phyloP scores from a whole-genome alignment of 1,140 invertebrate species.

The Uloborus diversus region DNA sequence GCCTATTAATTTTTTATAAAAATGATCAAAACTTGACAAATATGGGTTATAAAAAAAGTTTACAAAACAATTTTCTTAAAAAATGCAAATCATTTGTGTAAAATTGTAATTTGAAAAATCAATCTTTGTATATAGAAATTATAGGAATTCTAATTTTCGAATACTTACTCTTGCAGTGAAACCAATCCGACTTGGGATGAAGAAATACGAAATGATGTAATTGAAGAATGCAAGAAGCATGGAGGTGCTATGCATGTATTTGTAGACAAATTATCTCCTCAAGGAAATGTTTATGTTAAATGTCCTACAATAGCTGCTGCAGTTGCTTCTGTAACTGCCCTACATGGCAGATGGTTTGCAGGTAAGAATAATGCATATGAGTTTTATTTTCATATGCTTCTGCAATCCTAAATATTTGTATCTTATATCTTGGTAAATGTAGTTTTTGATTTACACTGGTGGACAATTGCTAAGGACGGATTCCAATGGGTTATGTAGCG shows the following conservation, averaged over 20 bases:
- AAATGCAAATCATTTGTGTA: background rate
- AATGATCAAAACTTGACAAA: too few species aligned
- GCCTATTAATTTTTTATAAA: too few species aligned
- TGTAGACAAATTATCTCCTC: constrained; percentile 93
- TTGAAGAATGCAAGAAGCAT: constrained; percentile 98
- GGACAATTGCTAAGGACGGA: too few species aligned
- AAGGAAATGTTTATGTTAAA: constrained; percentile 99
- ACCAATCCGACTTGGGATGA: constrained; percentile 88
- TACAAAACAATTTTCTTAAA: background rate
- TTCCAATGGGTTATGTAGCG: too few species aligned
- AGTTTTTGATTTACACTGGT: too few species aligned
- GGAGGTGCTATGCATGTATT: constrained; percentile 97
- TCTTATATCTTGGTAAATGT: too few species aligned
- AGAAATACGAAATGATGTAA: constrained; percentile 97
- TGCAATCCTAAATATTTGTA: too few species aligned
- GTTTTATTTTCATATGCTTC: constrained; percentile 13
- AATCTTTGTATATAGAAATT: too few species aligned
- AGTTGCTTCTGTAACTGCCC: constrained; percentile 92
- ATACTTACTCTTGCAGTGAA: constrained; percentile 77
- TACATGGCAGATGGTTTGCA: constrained; percentile 98
- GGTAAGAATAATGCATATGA: constrained; percentile 67
- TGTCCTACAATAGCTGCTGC: constrained; percentile 96
- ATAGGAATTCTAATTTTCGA: too few species aligned
- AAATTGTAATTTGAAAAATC: background rate
- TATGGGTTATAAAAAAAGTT: background rate